These are phyloP conservation scores for Centropyge bicolor DNA, from an alignment of 2,797 vertebrate genomes.

Conservation along the genomic window DNA sequence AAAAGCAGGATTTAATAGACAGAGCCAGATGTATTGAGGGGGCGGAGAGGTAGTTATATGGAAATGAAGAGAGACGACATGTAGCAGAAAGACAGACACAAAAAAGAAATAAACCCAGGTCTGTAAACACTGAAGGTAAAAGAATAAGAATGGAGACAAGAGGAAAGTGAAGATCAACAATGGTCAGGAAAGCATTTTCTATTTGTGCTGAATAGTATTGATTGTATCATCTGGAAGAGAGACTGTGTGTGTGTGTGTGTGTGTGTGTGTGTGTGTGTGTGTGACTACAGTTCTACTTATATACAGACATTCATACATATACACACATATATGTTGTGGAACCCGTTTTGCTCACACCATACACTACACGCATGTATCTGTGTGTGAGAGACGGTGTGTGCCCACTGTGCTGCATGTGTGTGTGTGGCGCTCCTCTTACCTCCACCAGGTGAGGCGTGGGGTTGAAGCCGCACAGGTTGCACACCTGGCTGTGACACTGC, in stretches of 20 bases:
- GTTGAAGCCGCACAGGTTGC: slow-evolving; percentile 98
- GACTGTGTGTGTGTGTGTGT: background rate
- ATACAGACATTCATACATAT: too few relatives aligned
- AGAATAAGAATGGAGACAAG: background rate
- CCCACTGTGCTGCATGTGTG: background rate
- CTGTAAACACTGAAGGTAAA: background rate
- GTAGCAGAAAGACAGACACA: background rate
- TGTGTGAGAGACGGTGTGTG: background rate
- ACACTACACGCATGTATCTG: background rate
- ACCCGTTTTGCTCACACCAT: background rate
- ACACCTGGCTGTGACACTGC: slow-evolving; percentile 94
- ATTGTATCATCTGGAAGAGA: slow-evolving; percentile 40
- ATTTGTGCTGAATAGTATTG: slow-evolving; percentile 50
- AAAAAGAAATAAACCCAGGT: background rate
- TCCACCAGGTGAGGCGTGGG: slow-evolving; percentile 96
- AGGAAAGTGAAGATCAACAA: slow-evolving; percentile 17
- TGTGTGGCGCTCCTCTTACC: slow-evolving; percentile 86
- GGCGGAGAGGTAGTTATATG: too few relatives aligned
- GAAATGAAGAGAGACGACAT: background rate
- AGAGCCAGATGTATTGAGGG: background rate
- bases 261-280: background rate
- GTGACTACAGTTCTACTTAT: background rate
- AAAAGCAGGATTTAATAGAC: background rate
- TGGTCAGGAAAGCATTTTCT: slow-evolving; percentile 44
- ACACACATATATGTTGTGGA: background rate